Evolutionary conservation across 2,113 vertebrate genomes (phyloP).

Genomic region (Salvelinus alpinus): DNA sequence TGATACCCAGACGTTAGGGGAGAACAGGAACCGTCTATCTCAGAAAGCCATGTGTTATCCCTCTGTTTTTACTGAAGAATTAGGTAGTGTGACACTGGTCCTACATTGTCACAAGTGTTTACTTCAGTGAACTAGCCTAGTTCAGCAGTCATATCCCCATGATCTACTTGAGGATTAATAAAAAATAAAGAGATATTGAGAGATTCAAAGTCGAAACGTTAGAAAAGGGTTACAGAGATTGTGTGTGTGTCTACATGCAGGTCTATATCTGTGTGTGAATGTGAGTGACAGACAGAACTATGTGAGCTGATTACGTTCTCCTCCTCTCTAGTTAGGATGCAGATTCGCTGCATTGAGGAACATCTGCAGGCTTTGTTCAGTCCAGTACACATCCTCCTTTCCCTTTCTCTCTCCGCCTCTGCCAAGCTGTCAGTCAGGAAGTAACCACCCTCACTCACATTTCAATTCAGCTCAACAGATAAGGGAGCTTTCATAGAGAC

Average conservation of each 20-base stretch:
- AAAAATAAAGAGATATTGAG: too few species aligned
- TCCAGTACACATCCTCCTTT: constrained; percentile 14
- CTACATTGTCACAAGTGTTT: too few species aligned
- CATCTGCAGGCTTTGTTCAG: constrained; percentile 72
- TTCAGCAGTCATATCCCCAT: too few species aligned
- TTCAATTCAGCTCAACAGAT: background rate
- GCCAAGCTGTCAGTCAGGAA: constrained; percentile 23
- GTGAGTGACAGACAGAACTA: constrained; percentile 60
- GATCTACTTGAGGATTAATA: too few species aligned
- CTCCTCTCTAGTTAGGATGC: constrained; percentile 72
- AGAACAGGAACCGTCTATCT: background rate
- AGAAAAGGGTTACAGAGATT: too few species aligned
- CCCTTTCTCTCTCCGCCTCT: constrained; percentile 32
- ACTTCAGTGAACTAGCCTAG: too few species aligned
- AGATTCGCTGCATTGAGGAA: constrained; percentile 75
- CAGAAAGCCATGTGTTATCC: background rate
- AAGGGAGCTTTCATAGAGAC: background rate
- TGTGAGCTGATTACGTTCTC: constrained; percentile 73
- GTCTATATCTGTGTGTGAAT: constrained; percentile 14
- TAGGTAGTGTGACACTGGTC: too few species aligned
- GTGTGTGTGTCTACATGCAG: constrained; percentile 9
- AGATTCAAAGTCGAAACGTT: too few species aligned
- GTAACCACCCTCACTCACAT: constrained; percentile 5
- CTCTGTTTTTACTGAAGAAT: too few species aligned
- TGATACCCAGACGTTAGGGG: background rate